Percentiles rank a stretch among this genome's conserved stretches.
Conservation (phyloP, 2,113 vertebrate species). For the Sebastes fasciatus region DNA sequence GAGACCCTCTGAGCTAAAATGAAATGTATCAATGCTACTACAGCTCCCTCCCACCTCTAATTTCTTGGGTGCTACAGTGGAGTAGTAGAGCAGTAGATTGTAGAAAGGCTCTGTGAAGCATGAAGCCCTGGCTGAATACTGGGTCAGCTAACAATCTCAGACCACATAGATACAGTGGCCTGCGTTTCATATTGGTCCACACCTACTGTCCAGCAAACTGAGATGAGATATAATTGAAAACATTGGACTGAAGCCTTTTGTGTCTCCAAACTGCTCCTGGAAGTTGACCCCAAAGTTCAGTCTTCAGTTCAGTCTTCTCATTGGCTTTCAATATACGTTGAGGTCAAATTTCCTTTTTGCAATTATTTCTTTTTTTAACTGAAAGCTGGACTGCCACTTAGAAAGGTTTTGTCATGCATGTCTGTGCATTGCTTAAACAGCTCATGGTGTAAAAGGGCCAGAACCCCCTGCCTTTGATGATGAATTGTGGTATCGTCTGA, state of each 20-base stretch:
- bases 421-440: slow-evolving; percentile 48
- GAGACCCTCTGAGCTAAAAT: slow-evolving; percentile 65
- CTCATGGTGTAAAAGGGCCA: slow-evolving; percentile 42
- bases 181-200: slow-evolving; percentile 54
- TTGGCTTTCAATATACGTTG: background rate
- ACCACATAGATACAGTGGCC: slow-evolving; percentile 56
- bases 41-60: slow-evolving; percentile 53
- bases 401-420: slow-evolving; percentile 36
- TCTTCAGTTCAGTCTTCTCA: background rate
- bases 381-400: slow-evolving; percentile 19
- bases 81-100: slow-evolving; percentile 67
- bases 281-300: slow-evolving; percentile 7
- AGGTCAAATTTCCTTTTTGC: slow-evolving; percentile 24
- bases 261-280: slow-evolving; percentile 25
- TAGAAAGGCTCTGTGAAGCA: slow-evolving; percentile 69
- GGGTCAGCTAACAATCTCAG: slow-evolving; percentile 72
- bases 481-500: slow-evolving; percentile 34
- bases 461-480: slow-evolving; percentile 34
- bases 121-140: slow-evolving; percentile 65
- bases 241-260: slow-evolving; percentile 40
- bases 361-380: slow-evolving; percentile 4
- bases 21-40: slow-evolving; percentile 66
- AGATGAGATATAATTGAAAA: slow-evolving; percentile 60
- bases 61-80: slow-evolving; percentile 61
- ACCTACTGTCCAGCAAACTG: slow-evolving; percentile 54